Evolutionary conservation across 2,888 invertebrate genomes (phyloP).

Genomic region (Syrphus vitripennis): DNA sequence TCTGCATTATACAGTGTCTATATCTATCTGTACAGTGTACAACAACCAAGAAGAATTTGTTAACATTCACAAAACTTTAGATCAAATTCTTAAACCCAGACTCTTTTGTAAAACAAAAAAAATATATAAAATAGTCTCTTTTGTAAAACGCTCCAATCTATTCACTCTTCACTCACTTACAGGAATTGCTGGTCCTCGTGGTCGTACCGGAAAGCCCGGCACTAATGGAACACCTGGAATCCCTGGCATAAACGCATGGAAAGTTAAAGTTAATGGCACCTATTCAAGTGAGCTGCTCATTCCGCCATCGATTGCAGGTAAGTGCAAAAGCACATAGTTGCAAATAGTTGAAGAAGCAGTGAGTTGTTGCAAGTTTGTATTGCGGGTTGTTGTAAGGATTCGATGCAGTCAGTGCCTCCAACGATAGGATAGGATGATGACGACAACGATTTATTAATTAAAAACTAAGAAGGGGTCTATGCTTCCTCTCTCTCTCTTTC

Average conservation of each 20-base stretch:
- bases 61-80: background rate
- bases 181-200: conserved; percentile 85
- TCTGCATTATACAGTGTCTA: too few species aligned
- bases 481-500: too few species aligned
- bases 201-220: conserved; percentile 88
- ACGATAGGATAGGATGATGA: background rate
- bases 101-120: background rate
- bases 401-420: background rate
- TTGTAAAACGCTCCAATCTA: background rate
- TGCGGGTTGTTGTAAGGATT: conserved; percentile 26
- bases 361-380: conserved; percentile 32
- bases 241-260: conserved; percentile 91
- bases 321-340: conserved; percentile 42
- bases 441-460: conserved; percentile 62
- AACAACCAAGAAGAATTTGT: background rate
- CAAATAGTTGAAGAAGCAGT: background rate
- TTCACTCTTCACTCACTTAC: conserved; percentile 9
- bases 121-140: too few species aligned
- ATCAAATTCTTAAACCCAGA: background rate
- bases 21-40: background rate
- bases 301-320: conserved; percentile 92
- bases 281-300: conserved; percentile 86
- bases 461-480: conserved; percentile 14
- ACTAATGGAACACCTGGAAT: conserved; percentile 89
- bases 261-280: conserved; percentile 84